These are phyloP conservation scores for Temnothorax rugatulus DNA, from an alignment of 2,888 invertebrate genomes.

Conservation along the genomic window DNA sequence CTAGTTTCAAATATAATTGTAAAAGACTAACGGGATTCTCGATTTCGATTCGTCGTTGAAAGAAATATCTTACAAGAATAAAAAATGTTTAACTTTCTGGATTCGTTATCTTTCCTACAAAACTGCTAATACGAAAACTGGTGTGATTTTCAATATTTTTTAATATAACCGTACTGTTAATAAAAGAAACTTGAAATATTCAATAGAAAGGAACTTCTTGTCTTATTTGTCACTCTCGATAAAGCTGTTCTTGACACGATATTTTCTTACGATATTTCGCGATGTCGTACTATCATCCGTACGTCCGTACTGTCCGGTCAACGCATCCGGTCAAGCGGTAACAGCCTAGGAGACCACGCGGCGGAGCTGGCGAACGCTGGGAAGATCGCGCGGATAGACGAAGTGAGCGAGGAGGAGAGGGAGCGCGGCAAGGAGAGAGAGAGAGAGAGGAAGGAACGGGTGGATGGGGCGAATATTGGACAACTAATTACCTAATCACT, in stretches of 20 bases:
- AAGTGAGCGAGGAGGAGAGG: background rate
- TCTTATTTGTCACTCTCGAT: background rate
- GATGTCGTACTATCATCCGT: slow-evolving; percentile 43
- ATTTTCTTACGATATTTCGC: slow-evolving; percentile 13
- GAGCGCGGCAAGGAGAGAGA: slow-evolving; percentile 43
- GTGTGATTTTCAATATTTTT: background rate
- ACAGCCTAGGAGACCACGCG: slow-evolving; percentile 46
- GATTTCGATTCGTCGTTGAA: background rate
- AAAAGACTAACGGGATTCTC: background rate
- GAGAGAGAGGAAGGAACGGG: slow-evolving; percentile 59
- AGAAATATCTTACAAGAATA: background rate
- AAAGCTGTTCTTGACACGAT: background rate
- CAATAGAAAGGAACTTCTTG: background rate
- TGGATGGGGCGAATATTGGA: slow-evolving; percentile 79
- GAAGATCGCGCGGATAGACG: slow-evolving; percentile 51
- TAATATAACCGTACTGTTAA: background rate
- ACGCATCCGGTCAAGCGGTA: slow-evolving; percentile 52
- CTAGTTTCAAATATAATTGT: background rate
- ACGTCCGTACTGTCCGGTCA: slow-evolving; percentile 46
- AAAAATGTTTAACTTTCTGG: background rate
- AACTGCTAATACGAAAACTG: background rate
- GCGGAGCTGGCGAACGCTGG: slow-evolving; percentile 31
- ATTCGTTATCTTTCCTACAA: background rate
- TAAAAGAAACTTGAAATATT: background rate
- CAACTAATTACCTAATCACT: slow-evolving; percentile 84